These are phyloP conservation scores for Echeneis naucrates DNA, from an alignment of 2,797 vertebrate species.

Conservation along the genomic window DNA sequence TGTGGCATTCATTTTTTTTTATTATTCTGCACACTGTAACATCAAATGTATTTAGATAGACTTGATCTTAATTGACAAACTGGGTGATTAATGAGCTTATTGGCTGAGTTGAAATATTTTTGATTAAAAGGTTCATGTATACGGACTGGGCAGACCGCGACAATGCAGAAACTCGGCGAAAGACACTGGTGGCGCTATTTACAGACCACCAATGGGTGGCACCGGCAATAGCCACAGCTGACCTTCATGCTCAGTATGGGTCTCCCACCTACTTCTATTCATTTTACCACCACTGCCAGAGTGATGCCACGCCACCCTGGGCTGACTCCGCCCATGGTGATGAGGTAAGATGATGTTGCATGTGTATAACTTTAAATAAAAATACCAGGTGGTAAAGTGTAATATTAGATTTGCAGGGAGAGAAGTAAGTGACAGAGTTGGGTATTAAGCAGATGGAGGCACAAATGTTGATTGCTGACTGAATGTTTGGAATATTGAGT, in stretches of 20 bases:
- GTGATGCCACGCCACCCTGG: slow-evolving; percentile 95
- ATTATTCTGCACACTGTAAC: neutral
- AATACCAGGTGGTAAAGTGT: neutral
- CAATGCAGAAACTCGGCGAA: slow-evolving; percentile 92
- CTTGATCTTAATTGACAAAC: neutral
- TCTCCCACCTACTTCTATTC: slow-evolving; percentile 99
- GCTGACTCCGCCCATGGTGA: slow-evolving; percentile 97
- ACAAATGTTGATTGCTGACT: slow-evolving; percentile 14
- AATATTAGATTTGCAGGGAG: slow-evolving; percentile 2
- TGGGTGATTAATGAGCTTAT: neutral
- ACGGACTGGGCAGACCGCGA: slow-evolving; percentile 98
- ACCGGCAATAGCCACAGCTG: slow-evolving; percentile 95
- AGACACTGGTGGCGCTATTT: slow-evolving; percentile 94
- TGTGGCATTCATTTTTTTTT: neutral
- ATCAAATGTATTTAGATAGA: neutral
- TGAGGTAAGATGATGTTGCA: slow-evolving; percentile 82
- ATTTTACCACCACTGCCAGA: slow-evolving; percentile 98
- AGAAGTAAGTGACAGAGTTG: neutral
- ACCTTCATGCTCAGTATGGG: slow-evolving; percentile 97
- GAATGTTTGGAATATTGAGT: slow-evolving; percentile 21
- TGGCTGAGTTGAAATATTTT: slow-evolving; percentile 5
- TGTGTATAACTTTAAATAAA: neutral
- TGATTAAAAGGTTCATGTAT: slow-evolving; percentile 93
- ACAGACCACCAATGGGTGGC: slow-evolving; percentile 99
- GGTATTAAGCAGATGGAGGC: neutral